Evolutionary conservation across 2,888 invertebrate genomes (phyloP).

Genomic region (Leptodirus hochenwartii): DNA sequence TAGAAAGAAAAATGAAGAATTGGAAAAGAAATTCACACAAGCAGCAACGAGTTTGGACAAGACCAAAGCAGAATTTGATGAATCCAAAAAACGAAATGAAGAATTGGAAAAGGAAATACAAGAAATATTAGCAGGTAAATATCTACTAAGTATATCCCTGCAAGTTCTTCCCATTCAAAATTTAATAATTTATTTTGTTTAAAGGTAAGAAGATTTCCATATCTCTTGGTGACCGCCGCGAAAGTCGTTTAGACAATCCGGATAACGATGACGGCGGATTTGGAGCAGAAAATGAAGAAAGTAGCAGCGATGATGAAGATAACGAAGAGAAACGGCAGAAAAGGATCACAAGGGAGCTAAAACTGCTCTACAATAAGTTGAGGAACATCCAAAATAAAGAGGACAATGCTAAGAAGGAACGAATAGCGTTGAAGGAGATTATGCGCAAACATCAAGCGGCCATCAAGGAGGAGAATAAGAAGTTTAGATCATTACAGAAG

Average conservation of each 20-base stretch:
- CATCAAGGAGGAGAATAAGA: constrained; percentile 62
- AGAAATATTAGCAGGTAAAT: constrained; percentile 34
- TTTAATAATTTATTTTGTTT: no score
- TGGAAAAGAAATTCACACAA: constrained; percentile 61
- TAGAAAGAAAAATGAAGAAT: constrained; percentile 57
- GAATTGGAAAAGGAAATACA: constrained; percentile 60
- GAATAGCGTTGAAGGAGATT: constrained; percentile 57
- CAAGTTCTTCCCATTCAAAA: neutral
- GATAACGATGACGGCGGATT: constrained; percentile 1
- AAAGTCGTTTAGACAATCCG: constrained; percentile 8
- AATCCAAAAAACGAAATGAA: constrained; percentile 57
- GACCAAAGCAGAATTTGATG: constrained; percentile 58
- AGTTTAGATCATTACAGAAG: constrained; percentile 65
- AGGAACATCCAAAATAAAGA: constrained; percentile 42
- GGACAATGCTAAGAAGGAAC: constrained; percentile 56
- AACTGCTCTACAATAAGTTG: constrained; percentile 38
- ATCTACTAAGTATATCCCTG: constrained; percentile 2
- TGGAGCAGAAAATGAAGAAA: no score
- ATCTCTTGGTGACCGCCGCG: constrained; percentile 15
- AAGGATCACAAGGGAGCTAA: constrained; percentile 45
- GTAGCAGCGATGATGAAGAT: constrained; percentile 46
- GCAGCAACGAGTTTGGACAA: constrained; percentile 61
- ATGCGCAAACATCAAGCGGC: constrained; percentile 65
- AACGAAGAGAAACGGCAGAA: constrained; percentile 41
- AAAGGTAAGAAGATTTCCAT: constrained; percentile 20